Percentiles rank a stretch among this genome's conserved stretches.
Conservation (phyloP, 2,113 vertebrate species). For the Oenanthe melanoleuca region DNA sequence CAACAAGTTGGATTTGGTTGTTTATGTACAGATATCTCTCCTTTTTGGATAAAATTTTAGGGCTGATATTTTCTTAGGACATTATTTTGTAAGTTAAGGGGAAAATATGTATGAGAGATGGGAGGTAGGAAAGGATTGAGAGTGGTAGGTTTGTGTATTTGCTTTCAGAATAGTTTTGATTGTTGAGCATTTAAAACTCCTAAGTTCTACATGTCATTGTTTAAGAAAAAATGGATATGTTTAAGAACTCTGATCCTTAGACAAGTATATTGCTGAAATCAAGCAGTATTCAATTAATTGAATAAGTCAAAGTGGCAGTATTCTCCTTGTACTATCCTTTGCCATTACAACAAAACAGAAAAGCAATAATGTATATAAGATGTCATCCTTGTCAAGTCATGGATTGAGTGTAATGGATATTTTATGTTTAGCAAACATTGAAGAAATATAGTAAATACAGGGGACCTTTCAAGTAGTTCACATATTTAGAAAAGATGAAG, state of each 20-base stretch:
- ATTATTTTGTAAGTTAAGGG: not conserved
- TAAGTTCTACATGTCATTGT: not conserved
- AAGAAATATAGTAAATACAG: not conserved
- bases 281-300: not conserved
- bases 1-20: not conserved
- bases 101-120: not conserved
- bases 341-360: not conserved
- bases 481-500: not conserved
- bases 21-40: not conserved
- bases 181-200: not conserved
- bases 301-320: not conserved
- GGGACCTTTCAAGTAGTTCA: not conserved
- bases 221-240: not conserved
- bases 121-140: not conserved
- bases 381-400: not conserved
- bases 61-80: not conserved
- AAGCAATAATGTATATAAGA: not conserved
- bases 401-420: not conserved
- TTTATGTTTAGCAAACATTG: not conserved
- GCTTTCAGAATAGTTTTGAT: not conserved
- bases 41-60: not conserved
- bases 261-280: not conserved
- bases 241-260: not conserved
- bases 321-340: not conserved
- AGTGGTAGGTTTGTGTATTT: not conserved